Evolutionary conservation across 2,888 invertebrate species (phyloP), one percentile per base, ranked within the genome.

Genomic region (Callinectes sapidus): DNA sequence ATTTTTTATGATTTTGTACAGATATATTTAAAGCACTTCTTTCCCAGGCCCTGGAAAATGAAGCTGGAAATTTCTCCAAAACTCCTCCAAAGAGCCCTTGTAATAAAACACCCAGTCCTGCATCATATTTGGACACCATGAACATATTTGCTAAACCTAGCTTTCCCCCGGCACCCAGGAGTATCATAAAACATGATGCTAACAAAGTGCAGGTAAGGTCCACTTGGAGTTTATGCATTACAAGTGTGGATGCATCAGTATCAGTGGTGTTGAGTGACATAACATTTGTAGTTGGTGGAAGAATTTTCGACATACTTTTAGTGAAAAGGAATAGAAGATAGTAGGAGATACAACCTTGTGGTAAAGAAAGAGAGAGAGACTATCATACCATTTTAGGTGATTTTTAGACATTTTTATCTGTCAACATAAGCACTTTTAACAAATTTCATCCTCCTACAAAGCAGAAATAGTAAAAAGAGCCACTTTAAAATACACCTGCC

Each of bases 201-300:
- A 18, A 81, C 35, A 81, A 81, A 81, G 14, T 81, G 14, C 81
- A 81, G 81, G 81, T 81, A 35, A 81, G 81, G 35, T 13, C 81
- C 81, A 28, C 13, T 77, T 61, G 61, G 61, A 16, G 0, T 6
- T 61, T 23, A 61, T 61, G 23, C 3, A 61, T 23, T 23, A 6
- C 61, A 61, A 23, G 23, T 61, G 23, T 23, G 6, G 61, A 61
- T 23, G 3, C 23, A 61, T 23, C 23, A 61, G 5, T 23, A 61
- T 5, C 61, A 61, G 13, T 61, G 28, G 28, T 13, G 6, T 28
- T 71, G 28, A n/a, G 61, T 3, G 23, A 18, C 3, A 23, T 61
- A 48, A 48, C 48, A 18, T 23, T 13, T 61, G 23, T 16, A 23
- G 18, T 61, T 61, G 61, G 23, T 23, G 0, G 13, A 61, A 23